Percentiles rank a stretch among this genome's conserved stretches.
Evolutionary conservation across 2,113 vertebrate genomes (phyloP).

Genomic region (Apteryx owenii): DNA sequence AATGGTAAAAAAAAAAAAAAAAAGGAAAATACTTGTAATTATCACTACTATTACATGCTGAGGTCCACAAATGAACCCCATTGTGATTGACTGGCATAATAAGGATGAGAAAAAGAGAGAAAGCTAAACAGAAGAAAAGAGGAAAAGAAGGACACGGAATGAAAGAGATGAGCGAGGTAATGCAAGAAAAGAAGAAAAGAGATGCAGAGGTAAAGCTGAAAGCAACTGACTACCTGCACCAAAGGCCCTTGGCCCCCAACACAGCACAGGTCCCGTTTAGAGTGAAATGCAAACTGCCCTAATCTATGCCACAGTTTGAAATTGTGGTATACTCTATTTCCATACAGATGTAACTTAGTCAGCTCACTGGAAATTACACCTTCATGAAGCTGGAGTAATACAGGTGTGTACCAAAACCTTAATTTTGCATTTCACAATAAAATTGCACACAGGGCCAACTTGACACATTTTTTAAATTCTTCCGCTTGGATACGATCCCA

Average conservation of each 20-base stretch:
- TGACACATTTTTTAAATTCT: not conserved
- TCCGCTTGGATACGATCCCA: not conserved
- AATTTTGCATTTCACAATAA: fast-evolving
- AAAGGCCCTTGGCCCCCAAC: not conserved
- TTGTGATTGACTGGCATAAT: not conserved
- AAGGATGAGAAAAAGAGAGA: not conserved
- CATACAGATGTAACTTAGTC: not conserved
- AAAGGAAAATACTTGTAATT: not conserved
- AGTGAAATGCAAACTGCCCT: not conserved
- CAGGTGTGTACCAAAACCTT: not conserved
- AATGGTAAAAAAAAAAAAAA: not conserved
- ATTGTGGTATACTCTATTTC: too few relatives aligned
- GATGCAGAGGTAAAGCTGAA: not conserved
- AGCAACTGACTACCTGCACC: not conserved
- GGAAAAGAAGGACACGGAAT: not conserved
- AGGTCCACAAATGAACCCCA: not conserved
- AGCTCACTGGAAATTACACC: not conserved
- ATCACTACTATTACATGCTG: not conserved
- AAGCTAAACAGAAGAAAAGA: not conserved
- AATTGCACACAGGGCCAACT: not conserved
- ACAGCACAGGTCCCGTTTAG: not conserved
- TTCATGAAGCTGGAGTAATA: not conserved
- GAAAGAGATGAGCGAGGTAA: too few relatives aligned
- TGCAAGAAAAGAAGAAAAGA: not conserved
- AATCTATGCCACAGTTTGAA: not conserved